These are phyloP conservation scores for Psix sp. DNA, from an alignment of 1,140 invertebrate species.

Conservation along the genomic window DNA sequence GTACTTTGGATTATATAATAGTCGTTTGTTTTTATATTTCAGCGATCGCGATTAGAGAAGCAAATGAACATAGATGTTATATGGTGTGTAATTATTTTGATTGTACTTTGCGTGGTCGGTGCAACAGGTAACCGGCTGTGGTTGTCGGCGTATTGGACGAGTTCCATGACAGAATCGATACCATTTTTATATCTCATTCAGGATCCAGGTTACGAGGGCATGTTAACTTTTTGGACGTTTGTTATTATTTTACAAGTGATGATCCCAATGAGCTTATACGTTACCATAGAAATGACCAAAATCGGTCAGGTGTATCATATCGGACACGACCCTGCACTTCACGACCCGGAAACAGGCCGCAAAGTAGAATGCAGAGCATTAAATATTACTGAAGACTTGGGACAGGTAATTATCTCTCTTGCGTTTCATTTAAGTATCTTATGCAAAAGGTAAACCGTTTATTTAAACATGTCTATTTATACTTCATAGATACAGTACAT, in stretches of 20 bases:
- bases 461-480: not conserved
- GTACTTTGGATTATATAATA: not conserved
- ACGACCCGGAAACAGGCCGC: conserved; percentile 89
- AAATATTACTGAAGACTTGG: conserved; percentile 98
- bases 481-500: conserved; percentile 89
- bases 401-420: conserved; percentile 80
- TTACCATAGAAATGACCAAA: conserved; percentile 98
- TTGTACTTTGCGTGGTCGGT: conserved; percentile 93
- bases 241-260: conserved; percentile 97
- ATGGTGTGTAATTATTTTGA: conserved; percentile 95
- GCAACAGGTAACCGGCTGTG: conserved; percentile 93
- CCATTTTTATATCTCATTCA: conserved; percentile 81
- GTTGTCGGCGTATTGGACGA: conserved; percentile 80
- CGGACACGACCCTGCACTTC: conserved; percentile 91
- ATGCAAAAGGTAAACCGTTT: not conserved
- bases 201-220: conserved; percentile 85
- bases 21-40: conserved; percentile 21
- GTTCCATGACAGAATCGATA: conserved; percentile 67
- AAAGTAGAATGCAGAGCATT: conserved; percentile 95
- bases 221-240: conserved; percentile 95
- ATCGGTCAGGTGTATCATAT: conserved; percentile 97
- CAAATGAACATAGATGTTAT: conserved; percentile 97
- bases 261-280: conserved; percentile 97
- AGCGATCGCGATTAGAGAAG: conserved; percentile 91
- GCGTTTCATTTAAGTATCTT: not conserved